Evolutionary conservation across 2,888 invertebrate species (phyloP).

Genomic region (Coelogynopora nodosa): DNA sequence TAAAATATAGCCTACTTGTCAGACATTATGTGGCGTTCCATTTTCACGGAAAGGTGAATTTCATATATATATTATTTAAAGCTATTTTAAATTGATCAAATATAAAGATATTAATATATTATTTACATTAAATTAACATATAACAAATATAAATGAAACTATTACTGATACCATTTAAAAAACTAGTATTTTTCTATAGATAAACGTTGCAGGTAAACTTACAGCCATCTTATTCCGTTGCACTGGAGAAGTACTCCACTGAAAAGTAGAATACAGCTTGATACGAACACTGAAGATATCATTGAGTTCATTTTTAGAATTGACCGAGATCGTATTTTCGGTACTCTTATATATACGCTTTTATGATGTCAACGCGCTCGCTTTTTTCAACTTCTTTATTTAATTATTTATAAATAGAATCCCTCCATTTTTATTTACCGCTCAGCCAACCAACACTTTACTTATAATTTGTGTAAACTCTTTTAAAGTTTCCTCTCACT

Average conservation of each 20-base stretch:
- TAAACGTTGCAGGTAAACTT: no score
- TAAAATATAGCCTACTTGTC: no score
- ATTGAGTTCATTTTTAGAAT: neutral
- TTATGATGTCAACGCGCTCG: neutral
- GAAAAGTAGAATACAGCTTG: neutral
- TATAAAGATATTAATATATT: no score
- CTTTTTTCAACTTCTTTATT: neutral
- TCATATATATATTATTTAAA: no score
- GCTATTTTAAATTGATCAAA: neutral
- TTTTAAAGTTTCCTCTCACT: neutral
- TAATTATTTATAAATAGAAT: neutral
- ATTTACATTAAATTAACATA: neutral
- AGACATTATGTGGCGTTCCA: no score
- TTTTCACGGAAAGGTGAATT: no score
- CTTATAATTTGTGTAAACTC: neutral
- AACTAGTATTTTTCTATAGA: no score
- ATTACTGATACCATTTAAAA: no score
- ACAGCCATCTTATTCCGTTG: neutral
- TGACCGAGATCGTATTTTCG: neutral
- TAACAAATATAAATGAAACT: neutral
- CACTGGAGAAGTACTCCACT: neutral
- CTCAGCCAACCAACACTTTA: neutral
- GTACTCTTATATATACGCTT: neutral
- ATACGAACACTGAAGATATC: neutral
- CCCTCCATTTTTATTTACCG: neutral